Evolutionary conservation across 1,140 invertebrate genomes (phyloP).

Genomic region (Drosophila rufa): DNA sequence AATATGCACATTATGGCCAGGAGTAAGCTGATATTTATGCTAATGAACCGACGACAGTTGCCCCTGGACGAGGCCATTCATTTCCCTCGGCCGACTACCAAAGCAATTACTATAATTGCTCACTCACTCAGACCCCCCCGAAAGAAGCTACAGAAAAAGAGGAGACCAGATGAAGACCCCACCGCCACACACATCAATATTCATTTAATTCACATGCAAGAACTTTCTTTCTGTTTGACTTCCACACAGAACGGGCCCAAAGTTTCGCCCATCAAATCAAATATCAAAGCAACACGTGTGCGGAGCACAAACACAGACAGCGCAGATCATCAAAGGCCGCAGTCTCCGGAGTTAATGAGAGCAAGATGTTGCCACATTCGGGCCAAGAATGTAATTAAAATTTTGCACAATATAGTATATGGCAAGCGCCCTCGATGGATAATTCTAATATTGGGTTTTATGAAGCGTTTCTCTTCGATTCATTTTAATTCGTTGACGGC

Average conservation of each 20-base stretch:
- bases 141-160: not conserved
- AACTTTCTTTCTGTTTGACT: slow-evolving; percentile 70
- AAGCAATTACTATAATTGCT: slow-evolving; percentile 81
- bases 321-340: slow-evolving; percentile 11
- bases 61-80: slow-evolving; percentile 60
- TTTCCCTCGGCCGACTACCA: slow-evolving; percentile 42
- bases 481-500: not conserved
- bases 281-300: slow-evolving; percentile 82
- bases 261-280: slow-evolving; percentile 70
- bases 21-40: slow-evolving; percentile 82
- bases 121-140: slow-evolving; percentile 34
- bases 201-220: slow-evolving; percentile 57
- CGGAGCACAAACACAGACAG: slow-evolving; percentile 19
- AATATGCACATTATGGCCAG: slow-evolving; percentile 77
- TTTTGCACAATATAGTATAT: slow-evolving; percentile 4
- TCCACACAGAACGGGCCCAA: slow-evolving; percentile 42
- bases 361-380: slow-evolving; percentile 14
- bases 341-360: slow-evolving; percentile 15
- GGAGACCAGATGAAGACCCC: not conserved
- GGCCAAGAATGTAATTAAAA: slow-evolving; percentile 36
- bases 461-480: not conserved
- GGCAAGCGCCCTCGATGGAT: not conserved
- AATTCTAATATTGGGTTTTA: not conserved
- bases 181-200: slow-evolving; percentile 52
- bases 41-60: slow-evolving; percentile 72